Percentiles rank a stretch among this genome's conserved stretches.
These are phyloP conservation scores for Lepus oiostolus DNA, from an alignment of 2,797 vertebrate species.

Conservation along the genomic window DNA sequence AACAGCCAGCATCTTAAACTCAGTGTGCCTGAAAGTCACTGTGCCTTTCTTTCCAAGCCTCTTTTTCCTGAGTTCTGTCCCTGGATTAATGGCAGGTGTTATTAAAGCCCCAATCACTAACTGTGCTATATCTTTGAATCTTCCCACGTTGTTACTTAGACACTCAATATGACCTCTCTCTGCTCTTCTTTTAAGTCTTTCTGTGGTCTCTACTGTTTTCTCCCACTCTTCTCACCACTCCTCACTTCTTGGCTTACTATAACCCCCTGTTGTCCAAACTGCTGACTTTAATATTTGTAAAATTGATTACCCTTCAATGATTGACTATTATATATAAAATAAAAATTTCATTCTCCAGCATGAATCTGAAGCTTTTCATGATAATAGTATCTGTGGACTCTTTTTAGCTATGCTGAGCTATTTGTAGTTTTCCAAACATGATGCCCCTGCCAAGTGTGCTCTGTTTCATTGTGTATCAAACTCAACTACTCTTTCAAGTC, in stretches of 20 bases:
- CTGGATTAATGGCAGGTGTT: background rate
- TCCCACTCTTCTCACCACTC: background rate
- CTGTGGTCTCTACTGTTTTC: background rate
- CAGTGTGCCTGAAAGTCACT: background rate
- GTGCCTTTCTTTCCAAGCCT: background rate
- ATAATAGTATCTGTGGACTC: too few relatives aligned
- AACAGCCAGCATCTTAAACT: background rate
- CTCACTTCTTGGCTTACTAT: background rate
- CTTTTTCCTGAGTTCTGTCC: background rate
- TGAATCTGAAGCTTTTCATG: background rate
- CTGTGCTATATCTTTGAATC: background rate
- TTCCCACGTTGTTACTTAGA: background rate
- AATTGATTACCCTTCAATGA: background rate
- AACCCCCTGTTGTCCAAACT: background rate
- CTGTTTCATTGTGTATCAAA: background rate
- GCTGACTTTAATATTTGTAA: slow-evolving; percentile 30
- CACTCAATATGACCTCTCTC: background rate
- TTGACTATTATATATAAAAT: background rate
- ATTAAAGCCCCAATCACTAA: background rate
- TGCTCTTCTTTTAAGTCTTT: background rate
- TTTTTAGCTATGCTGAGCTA: background rate
- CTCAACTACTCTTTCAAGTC: background rate
- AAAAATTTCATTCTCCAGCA: background rate
- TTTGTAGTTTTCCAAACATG: background rate
- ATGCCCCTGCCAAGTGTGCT: background rate